phyloP scores from a whole-genome alignment of 1,140 invertebrate species.

The Nylanderia fulva region DNA sequence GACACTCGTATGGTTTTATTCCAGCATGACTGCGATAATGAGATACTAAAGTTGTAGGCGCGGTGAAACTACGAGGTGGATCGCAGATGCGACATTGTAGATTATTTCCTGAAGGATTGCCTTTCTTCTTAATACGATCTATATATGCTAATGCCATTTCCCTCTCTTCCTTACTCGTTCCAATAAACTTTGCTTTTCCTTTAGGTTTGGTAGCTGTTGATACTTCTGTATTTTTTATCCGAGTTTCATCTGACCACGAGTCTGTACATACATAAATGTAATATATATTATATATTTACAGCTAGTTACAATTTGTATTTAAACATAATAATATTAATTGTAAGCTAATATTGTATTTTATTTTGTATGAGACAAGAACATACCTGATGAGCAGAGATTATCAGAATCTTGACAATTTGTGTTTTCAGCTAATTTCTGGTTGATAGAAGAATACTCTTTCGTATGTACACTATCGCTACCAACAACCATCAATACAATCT shows the following conservation, averaged over 20 bases:
- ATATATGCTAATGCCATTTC: slow-evolving; percentile 86
- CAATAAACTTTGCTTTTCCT: slow-evolving; percentile 87
- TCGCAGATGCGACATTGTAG: slow-evolving; percentile 89
- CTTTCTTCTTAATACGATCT: slow-evolving; percentile 84
- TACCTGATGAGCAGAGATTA: slow-evolving; percentile 55
- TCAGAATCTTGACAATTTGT: slow-evolving; percentile 60
- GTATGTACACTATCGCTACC: slow-evolving; percentile 81
- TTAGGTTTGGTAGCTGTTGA: slow-evolving; percentile 82
- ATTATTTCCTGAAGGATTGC: slow-evolving; percentile 84
- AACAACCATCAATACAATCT: slow-evolving; percentile 85
- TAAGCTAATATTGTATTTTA: neutral
- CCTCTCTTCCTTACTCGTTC: slow-evolving; percentile 85
- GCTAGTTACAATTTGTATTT: slow-evolving; percentile 11
- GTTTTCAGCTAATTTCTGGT: slow-evolving; percentile 73
- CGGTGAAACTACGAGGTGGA: slow-evolving; percentile 88
- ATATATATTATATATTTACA: neutral
- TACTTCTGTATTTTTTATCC: slow-evolving; percentile 65
- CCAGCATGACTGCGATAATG: slow-evolving; percentile 90
- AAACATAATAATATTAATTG: neutral
- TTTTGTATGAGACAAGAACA: neutral
- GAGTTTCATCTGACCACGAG: slow-evolving; percentile 62
- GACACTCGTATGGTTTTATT: slow-evolving; percentile 89
- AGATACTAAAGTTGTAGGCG: slow-evolving; percentile 88
- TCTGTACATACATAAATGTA: slow-evolving; percentile 48
- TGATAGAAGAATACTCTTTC: slow-evolving; percentile 81